Conservation (phyloP, 2,797 vertebrate species). For the Girardinus metallicus region DNA sequence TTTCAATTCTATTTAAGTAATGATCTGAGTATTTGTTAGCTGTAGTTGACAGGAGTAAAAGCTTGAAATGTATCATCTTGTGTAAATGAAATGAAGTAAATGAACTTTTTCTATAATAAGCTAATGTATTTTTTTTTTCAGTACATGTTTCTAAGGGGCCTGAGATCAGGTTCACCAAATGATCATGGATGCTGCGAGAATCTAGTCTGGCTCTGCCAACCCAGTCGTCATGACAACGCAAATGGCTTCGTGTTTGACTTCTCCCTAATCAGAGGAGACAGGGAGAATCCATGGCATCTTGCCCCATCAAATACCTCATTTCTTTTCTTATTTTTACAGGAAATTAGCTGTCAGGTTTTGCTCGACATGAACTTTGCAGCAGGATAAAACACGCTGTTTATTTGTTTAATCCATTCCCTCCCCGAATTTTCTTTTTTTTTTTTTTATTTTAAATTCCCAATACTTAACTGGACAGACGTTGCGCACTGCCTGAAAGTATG, state of each 20-base stretch:
- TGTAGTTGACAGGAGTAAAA: background rate
- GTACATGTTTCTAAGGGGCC: constrained; percentile 26
- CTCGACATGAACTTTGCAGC: constrained; percentile 66
- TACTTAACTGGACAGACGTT: constrained; percentile 67
- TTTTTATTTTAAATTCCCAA: constrained; percentile 53
- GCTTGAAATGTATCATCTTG: background rate
- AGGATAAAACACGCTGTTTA: constrained; percentile 69
- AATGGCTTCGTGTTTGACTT: constrained; percentile 55
- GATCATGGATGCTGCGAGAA: constrained; percentile 30
- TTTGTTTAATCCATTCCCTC: constrained; percentile 64
- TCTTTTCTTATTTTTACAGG: constrained; percentile 57
- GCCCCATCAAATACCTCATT: constrained; percentile 71
- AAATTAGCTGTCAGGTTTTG: constrained; percentile 72
- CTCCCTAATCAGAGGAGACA: constrained; percentile 55
- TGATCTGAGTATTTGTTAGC: background rate
- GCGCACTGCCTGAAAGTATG: constrained; percentile 72
- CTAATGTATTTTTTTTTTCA: background rate
- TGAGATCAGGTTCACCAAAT: constrained; percentile 9
- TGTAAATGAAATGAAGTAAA: background rate
- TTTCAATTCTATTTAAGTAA: no score
- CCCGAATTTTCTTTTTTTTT: background rate
- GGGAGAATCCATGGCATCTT: constrained; percentile 64
- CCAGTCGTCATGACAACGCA: constrained; percentile 58
- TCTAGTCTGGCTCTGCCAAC: constrained; percentile 37
- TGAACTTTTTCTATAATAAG: background rate